These are phyloP conservation scores for Threskiornis aethiopicus DNA, from an alignment of 2,797 vertebrate species.

Conservation along the genomic window DNA sequence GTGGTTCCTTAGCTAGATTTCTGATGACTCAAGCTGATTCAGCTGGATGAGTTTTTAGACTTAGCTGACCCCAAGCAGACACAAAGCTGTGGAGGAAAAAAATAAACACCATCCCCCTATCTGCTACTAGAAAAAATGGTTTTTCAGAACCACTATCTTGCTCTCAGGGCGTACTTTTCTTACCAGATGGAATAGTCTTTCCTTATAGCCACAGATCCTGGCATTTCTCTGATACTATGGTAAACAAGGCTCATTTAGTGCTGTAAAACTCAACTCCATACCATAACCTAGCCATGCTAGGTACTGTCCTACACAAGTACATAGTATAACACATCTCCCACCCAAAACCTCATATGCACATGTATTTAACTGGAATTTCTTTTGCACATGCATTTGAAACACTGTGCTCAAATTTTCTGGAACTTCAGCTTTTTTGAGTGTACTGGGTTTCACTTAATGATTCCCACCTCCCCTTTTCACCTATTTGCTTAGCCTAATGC, in stretches of 20 bases:
- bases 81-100: neutral
- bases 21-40: neutral
- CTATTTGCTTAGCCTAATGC: neutral
- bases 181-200: neutral
- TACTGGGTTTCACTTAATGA: neutral
- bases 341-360: neutral
- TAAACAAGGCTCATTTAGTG: neutral
- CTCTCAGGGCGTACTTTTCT: neutral
- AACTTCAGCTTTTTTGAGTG: neutral
- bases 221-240: neutral
- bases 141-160: neutral
- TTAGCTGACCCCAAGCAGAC: neutral
- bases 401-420: neutral
- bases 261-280: neutral
- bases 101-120: neutral
- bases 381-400: neutral
- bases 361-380: neutral
- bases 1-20: neutral
- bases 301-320: neutral
- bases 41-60: neutral
- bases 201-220: neutral
- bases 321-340: neutral
- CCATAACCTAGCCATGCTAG: neutral
- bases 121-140: neutral
- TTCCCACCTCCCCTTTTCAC: neutral